Percentiles rank a stretch among this genome's conserved stretches.
These are phyloP conservation scores for Sinotaia quadrata DNA, from an alignment of 2,888 invertebrate genomes.

Conservation along the genomic window DNA sequence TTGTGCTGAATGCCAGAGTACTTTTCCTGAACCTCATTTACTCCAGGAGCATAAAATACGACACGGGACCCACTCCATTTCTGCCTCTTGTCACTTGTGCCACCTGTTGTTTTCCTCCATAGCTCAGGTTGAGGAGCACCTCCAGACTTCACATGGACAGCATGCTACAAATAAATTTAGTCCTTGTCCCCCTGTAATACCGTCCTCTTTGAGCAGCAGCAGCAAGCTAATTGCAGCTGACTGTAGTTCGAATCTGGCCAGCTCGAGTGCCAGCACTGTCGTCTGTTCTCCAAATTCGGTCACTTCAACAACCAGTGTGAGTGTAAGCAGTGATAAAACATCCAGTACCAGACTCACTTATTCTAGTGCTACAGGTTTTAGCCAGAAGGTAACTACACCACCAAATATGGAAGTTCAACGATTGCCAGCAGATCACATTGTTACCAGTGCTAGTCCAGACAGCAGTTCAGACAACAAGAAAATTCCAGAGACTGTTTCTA, in stretches of 20 bases:
- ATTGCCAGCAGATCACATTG: constrained; percentile 52
- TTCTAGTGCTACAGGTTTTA: constrained; percentile 1
- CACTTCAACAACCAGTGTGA: not conserved
- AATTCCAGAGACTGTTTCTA: constrained; percentile 2
- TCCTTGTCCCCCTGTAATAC: not conserved
- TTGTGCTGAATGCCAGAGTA: constrained; percentile 51
- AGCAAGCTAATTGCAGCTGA: not conserved
- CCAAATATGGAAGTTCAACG: constrained; percentile 35
- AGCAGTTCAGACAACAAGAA: constrained; percentile 52
- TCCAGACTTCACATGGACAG: constrained; percentile 31
- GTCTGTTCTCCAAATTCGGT: constrained; percentile 3
- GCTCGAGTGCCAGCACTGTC: not conserved
- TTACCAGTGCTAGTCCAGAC: constrained; percentile 56
- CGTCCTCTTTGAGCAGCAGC: not conserved
- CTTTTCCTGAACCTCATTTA: constrained; percentile 45
- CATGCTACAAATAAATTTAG: not conserved
- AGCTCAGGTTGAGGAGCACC: constrained; percentile 27
- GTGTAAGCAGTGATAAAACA: not conserved
- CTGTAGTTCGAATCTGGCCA: not conserved
- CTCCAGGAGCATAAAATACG: constrained; percentile 45
- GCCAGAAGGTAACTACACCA: constrained; percentile 31
- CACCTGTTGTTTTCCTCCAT: constrained; percentile 34
- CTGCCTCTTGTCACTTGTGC: constrained; percentile 40
- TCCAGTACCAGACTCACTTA: not conserved
- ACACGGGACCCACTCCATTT: constrained; percentile 28